phyloP scores from a whole-genome alignment of 2,797 vertebrate genomes.

The Dicrostonyx torquatus region DNA sequence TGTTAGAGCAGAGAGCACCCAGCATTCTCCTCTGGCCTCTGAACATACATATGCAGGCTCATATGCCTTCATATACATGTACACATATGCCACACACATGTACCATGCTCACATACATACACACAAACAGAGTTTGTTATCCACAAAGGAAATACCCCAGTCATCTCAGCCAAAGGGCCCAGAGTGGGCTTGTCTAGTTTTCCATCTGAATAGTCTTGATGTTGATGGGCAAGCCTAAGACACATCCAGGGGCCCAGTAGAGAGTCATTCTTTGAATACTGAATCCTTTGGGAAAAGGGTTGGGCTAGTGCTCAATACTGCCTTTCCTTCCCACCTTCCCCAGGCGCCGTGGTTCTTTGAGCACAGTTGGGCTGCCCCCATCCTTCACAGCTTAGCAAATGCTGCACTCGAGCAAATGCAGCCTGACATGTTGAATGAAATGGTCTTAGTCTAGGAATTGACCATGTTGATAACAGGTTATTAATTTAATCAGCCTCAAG shows the following conservation, averaged over 20 bases:
- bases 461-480: slow-evolving; percentile 66
- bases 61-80: neutral
- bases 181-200: slow-evolving; percentile 34
- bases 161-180: slow-evolving; percentile 40
- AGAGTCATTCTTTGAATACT: slow-evolving; percentile 42
- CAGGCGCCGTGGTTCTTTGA: slow-evolving; percentile 60
- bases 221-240: slow-evolving; percentile 51
- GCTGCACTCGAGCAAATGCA: slow-evolving; percentile 28
- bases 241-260: slow-evolving; percentile 35
- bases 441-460: slow-evolving; percentile 75
- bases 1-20: no score
- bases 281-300: slow-evolving; percentile 65
- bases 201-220: slow-evolving; percentile 55
- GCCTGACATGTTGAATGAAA: slow-evolving; percentile 19
- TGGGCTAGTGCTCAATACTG: slow-evolving; percentile 35
- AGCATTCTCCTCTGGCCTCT: neutral
- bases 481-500: slow-evolving; percentile 69
- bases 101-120: neutral
- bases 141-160: neutral
- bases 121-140: neutral
- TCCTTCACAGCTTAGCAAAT: slow-evolving; percentile 49
- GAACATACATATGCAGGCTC: no score
- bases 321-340: neutral
- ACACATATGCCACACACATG: neutral
- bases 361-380: slow-evolving; percentile 45